Evolutionary conservation across 2,797 vertebrate species (phyloP).

Genomic region (Neosilurus hyrtlii): DNA sequence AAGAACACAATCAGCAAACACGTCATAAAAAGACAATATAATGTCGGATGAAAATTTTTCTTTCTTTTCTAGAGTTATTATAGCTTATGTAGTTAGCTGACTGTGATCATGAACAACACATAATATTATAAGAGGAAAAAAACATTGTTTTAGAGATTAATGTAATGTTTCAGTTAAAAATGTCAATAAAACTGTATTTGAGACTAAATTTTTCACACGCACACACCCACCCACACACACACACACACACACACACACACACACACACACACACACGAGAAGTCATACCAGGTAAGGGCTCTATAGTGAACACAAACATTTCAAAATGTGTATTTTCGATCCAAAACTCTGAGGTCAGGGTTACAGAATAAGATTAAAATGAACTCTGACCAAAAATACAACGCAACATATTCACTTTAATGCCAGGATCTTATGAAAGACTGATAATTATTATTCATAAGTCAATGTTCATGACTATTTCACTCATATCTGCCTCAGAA

Average conservation of each 20-base stretch:
- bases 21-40: neutral
- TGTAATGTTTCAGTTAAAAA: too few relatives aligned
- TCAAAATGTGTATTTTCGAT: constrained; percentile 41
- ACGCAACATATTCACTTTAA: neutral
- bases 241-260: constrained; percentile 12
- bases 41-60: neutral
- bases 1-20: neutral
- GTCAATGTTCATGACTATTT: neutral
- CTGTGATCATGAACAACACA: neutral
- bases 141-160: neutral
- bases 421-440: constrained; percentile 28
- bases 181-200: neutral
- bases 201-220: neutral
- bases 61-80: neutral
- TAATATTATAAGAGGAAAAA: neutral
- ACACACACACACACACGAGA: neutral
- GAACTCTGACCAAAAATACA: constrained; percentile 9
- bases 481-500: neutral
- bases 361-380: constrained; percentile 41
- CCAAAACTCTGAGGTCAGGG: constrained; percentile 30
- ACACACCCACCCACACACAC: constrained; percentile 4
- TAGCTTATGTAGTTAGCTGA: neutral
- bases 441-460: constrained; percentile 28
- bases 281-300: constrained; percentile 34
- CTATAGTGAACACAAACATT: constrained; percentile 24